Conservation (phyloP, 2,113 vertebrate species). For the Gadus chalcogrammus region DNA sequence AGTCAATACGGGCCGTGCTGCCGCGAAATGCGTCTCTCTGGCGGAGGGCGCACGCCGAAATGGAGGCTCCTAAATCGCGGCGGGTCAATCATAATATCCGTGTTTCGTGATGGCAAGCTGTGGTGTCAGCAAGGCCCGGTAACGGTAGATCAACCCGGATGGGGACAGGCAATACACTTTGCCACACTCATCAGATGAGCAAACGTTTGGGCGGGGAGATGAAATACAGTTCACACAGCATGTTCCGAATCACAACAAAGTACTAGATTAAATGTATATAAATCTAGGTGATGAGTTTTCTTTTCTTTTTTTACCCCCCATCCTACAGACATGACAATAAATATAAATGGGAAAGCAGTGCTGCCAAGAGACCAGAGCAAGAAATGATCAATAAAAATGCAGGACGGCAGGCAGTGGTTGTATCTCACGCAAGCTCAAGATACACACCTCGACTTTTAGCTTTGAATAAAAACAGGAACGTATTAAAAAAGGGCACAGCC, state of each 20-base stretch:
- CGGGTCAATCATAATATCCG: slow-evolving; percentile 60
- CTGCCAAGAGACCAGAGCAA: neutral
- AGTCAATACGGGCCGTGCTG: slow-evolving; percentile 44
- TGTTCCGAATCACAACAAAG: slow-evolving; percentile 25
- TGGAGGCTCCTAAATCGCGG: slow-evolving; percentile 48
- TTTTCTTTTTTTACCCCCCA: too few relatives aligned
- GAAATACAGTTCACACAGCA: slow-evolving; percentile 1
- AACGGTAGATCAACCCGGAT: slow-evolving; percentile 51
- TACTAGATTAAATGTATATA: slow-evolving; percentile 7
- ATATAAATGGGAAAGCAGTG: neutral
- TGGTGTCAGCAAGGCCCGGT: slow-evolving; percentile 51
- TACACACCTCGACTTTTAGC: neutral
- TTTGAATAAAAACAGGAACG: slow-evolving; percentile 9
- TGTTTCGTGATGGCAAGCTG: slow-evolving; percentile 35
- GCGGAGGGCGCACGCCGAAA: slow-evolving; percentile 33
- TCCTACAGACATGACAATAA: slow-evolving; percentile 14
- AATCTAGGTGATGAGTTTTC: slow-evolving; percentile 19
- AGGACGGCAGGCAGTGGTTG: slow-evolving; percentile 15
- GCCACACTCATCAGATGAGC: slow-evolving; percentile 51
- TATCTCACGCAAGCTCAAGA: slow-evolving; percentile 3
- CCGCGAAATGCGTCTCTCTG: slow-evolving; percentile 47
- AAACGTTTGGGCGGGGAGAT: slow-evolving; percentile 23
- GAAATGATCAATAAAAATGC: slow-evolving; percentile 23
- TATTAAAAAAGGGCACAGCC: slow-evolving; percentile 4
- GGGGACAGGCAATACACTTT: slow-evolving; percentile 41